These are phyloP conservation scores for Nematostella vectensis DNA, from an alignment of 92 coral and sea anemone genomes.

Conservation along the genomic window DNA sequence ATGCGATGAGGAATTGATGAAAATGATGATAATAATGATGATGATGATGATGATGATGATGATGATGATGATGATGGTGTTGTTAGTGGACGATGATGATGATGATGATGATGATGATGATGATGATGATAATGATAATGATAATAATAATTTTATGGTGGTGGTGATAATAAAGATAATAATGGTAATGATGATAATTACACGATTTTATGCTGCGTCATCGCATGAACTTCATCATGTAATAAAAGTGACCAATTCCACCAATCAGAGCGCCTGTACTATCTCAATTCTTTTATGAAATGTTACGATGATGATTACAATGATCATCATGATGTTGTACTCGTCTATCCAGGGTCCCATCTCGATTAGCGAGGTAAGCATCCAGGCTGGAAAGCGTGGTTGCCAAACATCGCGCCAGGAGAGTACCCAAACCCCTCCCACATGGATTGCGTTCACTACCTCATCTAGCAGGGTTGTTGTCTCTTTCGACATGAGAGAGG, in stretches of 20 bases:
- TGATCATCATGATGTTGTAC: neutral
- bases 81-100: neutral
- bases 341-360: conserved; percentile 25
- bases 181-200: no score
- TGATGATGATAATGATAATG: neutral
- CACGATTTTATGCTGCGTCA: no score
- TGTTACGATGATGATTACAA: neutral
- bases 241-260: no score
- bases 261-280: no score
- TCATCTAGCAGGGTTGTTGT: neutral
- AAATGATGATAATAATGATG: neutral
- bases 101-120: no score
- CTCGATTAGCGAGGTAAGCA: conserved; percentile 14
- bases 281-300: no score
- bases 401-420: neutral
- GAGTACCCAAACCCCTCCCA: neutral
- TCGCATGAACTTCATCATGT: no score
- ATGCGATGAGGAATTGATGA: neutral
- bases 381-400: conserved; percentile 12
- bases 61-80: no score
- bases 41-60: neutral
- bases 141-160: no score
- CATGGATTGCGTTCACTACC: neutral
- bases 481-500: neutral
- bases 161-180: no score